These are phyloP conservation scores for Papilio protenor DNA, from an alignment of 2,888 invertebrate genomes.

Conservation along the genomic window DNA sequence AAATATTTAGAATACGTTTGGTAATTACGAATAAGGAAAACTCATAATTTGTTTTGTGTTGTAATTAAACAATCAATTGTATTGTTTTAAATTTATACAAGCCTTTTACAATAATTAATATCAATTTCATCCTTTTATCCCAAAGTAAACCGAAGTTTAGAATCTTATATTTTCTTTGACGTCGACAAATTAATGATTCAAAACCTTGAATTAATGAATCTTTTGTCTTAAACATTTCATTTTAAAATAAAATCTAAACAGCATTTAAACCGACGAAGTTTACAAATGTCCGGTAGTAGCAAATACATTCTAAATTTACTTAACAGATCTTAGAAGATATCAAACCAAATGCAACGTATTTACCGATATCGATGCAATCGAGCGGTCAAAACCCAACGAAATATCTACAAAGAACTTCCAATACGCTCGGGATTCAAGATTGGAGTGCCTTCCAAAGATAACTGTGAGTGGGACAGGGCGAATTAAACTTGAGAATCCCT, in stretches of 20 bases:
- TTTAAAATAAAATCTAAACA: neutral
- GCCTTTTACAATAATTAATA: neutral
- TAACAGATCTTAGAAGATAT: neutral
- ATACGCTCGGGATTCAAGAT: neutral
- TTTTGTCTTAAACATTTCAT: neutral
- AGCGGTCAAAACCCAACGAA: neutral
- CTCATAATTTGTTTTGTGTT: neutral
- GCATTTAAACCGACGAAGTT: neutral
- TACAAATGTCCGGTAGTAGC: no score
- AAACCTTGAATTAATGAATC: neutral
- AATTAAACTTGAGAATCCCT: conserved; percentile 3
- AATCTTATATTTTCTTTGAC: neutral
- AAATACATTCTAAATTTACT: neutral
- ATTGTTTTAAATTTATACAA: neutral
- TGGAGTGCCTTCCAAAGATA: conserved; percentile 13
- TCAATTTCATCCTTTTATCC: neutral
- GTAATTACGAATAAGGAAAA: neutral
- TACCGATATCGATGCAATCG: conserved; percentile 2
- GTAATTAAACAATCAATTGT: neutral
- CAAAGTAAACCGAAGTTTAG: neutral
- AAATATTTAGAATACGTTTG: neutral
- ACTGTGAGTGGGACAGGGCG: neutral
- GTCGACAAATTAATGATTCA: neutral
- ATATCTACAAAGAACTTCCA: conserved; percentile 18
- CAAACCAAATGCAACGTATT: neutral